Evolutionary conservation across 1,140 invertebrate genomes (phyloP), one percentile per base, ranked within the genome.

Genomic region (Brachionus asplanchnoidis): DNA sequence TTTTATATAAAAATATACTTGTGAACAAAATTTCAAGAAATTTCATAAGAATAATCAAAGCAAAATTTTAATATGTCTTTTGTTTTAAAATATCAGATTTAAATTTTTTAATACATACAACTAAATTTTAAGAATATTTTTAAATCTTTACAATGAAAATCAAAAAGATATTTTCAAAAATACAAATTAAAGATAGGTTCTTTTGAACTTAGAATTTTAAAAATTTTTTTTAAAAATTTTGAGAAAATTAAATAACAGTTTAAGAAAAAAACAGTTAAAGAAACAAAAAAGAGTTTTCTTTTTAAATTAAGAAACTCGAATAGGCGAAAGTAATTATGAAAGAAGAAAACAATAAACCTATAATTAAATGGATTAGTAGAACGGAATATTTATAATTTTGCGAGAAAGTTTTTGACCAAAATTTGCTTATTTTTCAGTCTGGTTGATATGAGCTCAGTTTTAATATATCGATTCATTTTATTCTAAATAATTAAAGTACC

Each of bases 361-460:
- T 77, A 77, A 77, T 77, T 77, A 77, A 50, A 46, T 77, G 11
- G 42, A 46, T 77, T 77, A 77, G 12, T 50, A 77, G 44, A 50
- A 50, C 26, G 73, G 73, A 77, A 77, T 77, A 32, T 77, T 36
- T 36, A 36, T 36, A 36, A 36, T 36, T 36, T 36, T 20, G 9
- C 11, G 23, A 36, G 17, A 36, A 42, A n/a, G 66, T 32, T 14
- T 46, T 32, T 32, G n/a, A 68, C 26, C 11, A 40, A 40, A n/a
- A n/a, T 68, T 68, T 28, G 3, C 36, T 46, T 75, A 26, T 75
- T 75, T 44, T 36, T 75, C 70, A 42, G 8, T 42, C 20, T 75
- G 2, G n/a, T 32, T 68, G 26, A 75, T 75, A 23, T 75, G 32
- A 42, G 11, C 68, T 32, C 26, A 14, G 12, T 42, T 42, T 17